Evolutionary conservation across 2,797 vertebrate species (phyloP).

Genomic region (Macroramphosus scolopax): DNA sequence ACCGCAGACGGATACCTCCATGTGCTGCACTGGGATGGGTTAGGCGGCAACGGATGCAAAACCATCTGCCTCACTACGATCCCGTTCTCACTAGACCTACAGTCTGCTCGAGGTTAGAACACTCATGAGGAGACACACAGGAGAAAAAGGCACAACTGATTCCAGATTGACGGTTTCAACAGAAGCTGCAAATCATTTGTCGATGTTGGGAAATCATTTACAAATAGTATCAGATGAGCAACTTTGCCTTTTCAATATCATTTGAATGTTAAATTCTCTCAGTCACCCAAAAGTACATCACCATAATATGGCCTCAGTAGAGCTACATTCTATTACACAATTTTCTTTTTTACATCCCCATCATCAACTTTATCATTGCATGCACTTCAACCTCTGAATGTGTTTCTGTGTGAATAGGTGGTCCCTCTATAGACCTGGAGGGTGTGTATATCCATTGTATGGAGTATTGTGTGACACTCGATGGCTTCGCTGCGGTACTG

Average conservation of each 20-base stretch:
- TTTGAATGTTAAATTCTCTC: too few relatives aligned
- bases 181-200: neutral
- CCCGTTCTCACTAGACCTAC: constrained; percentile 94
- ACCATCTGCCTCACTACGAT: constrained; percentile 91
- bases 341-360: too few relatives aligned
- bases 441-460: constrained; percentile 87
- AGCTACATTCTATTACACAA: too few relatives aligned
- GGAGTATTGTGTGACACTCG: constrained; percentile 94
- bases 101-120: constrained; percentile 89
- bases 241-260: too few relatives aligned
- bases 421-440: constrained; percentile 91
- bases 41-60: constrained; percentile 89
- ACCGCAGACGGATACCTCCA: constrained; percentile 93
- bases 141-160: neutral
- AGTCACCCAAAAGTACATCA: too few relatives aligned
- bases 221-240: too few relatives aligned
- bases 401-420: constrained; percentile 71
- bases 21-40: constrained; percentile 93
- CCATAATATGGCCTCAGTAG: too few relatives aligned
- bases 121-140: neutral
- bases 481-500: constrained; percentile 96
- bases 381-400: neutral
- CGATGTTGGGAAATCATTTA: too few relatives aligned
- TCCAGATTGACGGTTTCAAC: neutral
- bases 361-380: too few relatives aligned